Evolutionary conservation across 2,113 vertebrate genomes (phyloP).

Genomic region (Poecile atricapillus): DNA sequence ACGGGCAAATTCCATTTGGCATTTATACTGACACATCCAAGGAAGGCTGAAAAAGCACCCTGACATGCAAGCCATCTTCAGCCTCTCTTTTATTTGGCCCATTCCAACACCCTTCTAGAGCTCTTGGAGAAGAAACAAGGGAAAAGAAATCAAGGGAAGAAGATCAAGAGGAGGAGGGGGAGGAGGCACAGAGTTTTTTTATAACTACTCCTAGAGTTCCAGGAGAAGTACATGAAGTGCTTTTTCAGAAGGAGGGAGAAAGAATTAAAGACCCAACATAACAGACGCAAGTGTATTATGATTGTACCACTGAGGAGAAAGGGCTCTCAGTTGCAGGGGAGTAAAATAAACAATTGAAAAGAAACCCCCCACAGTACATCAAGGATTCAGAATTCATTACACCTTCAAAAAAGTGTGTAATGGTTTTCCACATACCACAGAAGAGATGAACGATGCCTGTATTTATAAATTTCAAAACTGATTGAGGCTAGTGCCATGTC

Average conservation of each 20-base stretch:
- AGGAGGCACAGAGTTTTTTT: not conserved
- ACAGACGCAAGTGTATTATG: not conserved
- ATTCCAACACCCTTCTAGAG: not conserved
- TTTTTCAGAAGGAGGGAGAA: not conserved
- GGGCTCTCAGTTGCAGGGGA: not conserved
- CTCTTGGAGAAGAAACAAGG: not conserved
- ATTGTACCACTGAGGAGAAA: rapidly evolving
- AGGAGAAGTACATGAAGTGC: not conserved
- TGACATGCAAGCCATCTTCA: not conserved
- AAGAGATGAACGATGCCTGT: not conserved
- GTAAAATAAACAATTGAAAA: not conserved
- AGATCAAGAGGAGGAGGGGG: not conserved
- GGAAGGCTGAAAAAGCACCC: not conserved
- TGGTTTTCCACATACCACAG: not conserved
- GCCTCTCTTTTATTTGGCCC: not conserved
- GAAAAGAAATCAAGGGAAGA: not conserved
- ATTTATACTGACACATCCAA: not conserved
- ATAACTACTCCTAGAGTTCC: not conserved
- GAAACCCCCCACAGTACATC: not conserved
- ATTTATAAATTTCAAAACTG: not conserved
- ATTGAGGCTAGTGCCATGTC: not conserved
- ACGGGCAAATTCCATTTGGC: not conserved
- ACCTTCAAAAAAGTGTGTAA: not conserved
- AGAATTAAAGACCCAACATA: not conserved
- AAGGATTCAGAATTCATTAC: not conserved